These are phyloP conservation scores for Psilopogon haemacephalus DNA, from an alignment of 2,113 vertebrate species.

Conservation along the genomic window DNA sequence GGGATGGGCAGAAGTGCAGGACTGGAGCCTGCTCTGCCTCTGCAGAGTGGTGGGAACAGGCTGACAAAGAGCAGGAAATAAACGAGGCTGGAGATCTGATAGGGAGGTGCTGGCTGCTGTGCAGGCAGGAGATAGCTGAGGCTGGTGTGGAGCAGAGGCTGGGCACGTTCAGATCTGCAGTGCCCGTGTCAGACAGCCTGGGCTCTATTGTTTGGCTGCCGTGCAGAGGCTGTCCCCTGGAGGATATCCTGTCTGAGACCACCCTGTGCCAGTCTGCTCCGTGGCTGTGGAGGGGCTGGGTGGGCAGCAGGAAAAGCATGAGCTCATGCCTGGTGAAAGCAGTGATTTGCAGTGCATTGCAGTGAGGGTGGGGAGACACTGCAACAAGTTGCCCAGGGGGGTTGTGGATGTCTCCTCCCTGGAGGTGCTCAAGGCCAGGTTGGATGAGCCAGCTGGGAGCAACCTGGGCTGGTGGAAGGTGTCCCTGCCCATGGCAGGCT, in stretches of 20 bases:
- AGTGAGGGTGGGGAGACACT: too few relatives aligned
- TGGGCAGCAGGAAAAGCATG: slow-evolving; percentile 49
- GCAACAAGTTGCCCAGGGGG: too few relatives aligned
- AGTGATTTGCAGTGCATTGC: not conserved
- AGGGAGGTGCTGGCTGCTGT: not conserved
- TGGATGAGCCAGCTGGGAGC: too few relatives aligned
- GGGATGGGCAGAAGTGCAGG: not conserved
- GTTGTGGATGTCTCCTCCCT: too few relatives aligned
- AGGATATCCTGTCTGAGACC: slow-evolving; percentile 82
- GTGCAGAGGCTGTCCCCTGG: slow-evolving; percentile 74
- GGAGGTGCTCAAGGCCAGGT: too few relatives aligned
- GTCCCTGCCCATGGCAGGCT: not conserved
- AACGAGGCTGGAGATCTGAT: not conserved
- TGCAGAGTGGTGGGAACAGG: not conserved
- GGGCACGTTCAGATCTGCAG: not conserved
- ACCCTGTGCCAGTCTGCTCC: slow-evolving; percentile 69
- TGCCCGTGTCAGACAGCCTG: slow-evolving; percentile 23
- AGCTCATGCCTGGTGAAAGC: not conserved
- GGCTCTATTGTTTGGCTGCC: slow-evolving; percentile 71
- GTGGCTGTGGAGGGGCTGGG: slow-evolving; percentile 58
- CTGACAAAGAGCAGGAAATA: not conserved
- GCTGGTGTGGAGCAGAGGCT: not conserved
- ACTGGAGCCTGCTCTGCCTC: not conserved
- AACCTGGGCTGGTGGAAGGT: too few relatives aligned
- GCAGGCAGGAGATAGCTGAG: not conserved